Evolutionary conservation across 2,797 vertebrate genomes (phyloP), one percentile per base, ranked within the genome.

Genomic region (Lepilemur septentrionalis): DNA sequence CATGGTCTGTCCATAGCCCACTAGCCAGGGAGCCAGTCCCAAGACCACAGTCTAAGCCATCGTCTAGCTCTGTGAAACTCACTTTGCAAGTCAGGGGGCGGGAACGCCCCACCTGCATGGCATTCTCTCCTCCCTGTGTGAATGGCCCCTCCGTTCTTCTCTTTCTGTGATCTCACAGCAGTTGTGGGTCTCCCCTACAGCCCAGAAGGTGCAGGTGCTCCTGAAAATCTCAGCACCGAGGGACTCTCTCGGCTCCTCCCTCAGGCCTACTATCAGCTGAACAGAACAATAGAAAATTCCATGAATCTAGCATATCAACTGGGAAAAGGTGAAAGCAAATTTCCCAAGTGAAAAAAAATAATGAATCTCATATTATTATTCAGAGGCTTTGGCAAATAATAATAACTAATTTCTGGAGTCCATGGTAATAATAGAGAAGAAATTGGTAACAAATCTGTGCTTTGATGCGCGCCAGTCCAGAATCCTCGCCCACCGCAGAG

Each of bases 291-390:
- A 84, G 38, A 81, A 93, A 81, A 41, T 43, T 84, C 57, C 18
- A 12, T 57, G 86, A 89, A 41, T 89, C 65, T 50, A 85, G 81
- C 5, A 30, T 75, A n/a, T 67, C 55, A 38, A 2, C 59, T 28
- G 43, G 50, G 43, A n/a, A 61, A 61, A 94, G n/a, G 48, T 79
- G 32, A 78, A 97, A 81, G 84, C 61, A 95, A 70, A 38, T 17
- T 93, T 91, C 52, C 15, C 41, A 91, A 73, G 55, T 67, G 48
- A 14, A 61, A 57, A 73, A 87, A 75, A 87, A 35, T 23, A 72
- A 17, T 50, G n/a, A 76, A 79, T 30, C n/a, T 2, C 4, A 14
- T 86, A 32, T 55, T 84, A 79, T 90, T 76, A 89, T 81, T 86
- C 43, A 83, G 48, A 95, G 17, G 11, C 13, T 81, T 48, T 80